Evolutionary conservation across 1,140 invertebrate species (phyloP), one percentile per base, ranked within the genome.

Genomic region (Hycleus phaleratus): DNA sequence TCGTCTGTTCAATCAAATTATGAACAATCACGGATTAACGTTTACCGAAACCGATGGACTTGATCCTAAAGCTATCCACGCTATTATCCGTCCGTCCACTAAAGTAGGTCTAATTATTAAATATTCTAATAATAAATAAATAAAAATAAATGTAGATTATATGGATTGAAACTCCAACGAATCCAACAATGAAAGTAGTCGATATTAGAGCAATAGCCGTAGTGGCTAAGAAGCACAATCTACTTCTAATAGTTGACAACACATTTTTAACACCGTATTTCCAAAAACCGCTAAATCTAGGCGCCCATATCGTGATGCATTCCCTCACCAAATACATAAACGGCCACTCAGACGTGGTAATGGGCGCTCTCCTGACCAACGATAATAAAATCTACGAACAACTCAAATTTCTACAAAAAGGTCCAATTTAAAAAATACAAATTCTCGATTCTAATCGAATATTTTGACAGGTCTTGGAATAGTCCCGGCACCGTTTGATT

Each of bases 131-230:
- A 49, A n/a, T 50, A 7, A 9, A 26, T 18, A 8, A 6, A 26
- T 44, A 18, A 1, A 18, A 18, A 18, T 18, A 18, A 18, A 18
- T 46, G 42, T 53, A 53, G 51, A n/a, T 53, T 11, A 32, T 53
- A 3, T 99, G 96, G 95, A 76, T 98, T 49, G 97, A 99, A 77
- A 91, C 91, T 0, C 97, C 97, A 2, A 97, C 97, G n/a, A 99
- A 99, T 80, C 97, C 97, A 0, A 78, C 91, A 0, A 73, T 99
- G 64, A 95, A 95, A 79, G 74, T 99, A n/a, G 82, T 87, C 25
- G 95, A 99, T 72, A 94, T 99, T 58, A 79, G 82, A 61, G 85
- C 82, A 3, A 78, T 97, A 26, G 72, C 81, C 1, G 78, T 86
- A 59, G 66, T 86, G 26, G 79, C 73, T 64, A 72, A 73, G 61